These are phyloP conservation scores for Eustalomyia histrio DNA, from an alignment of 2,888 invertebrate genomes.

Conservation along the genomic window DNA sequence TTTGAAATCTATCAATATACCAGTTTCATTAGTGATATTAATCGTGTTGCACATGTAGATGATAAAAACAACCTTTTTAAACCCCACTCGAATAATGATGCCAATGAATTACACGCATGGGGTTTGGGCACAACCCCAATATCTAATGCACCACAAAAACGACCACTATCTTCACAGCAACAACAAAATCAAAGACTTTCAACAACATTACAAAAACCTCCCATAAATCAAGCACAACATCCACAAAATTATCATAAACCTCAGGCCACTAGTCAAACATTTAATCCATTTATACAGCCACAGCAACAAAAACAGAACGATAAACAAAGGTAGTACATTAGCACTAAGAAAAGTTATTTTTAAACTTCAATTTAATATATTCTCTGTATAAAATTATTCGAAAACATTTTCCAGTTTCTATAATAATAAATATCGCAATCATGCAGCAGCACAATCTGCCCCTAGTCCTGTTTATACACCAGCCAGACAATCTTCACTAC, in stretches of 20 bases:
- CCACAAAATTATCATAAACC: constrained; percentile 72
- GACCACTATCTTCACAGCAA: constrained; percentile 71
- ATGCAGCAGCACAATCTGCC: constrained; percentile 68
- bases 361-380: too few species aligned
- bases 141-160: constrained; percentile 41
- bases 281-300: constrained; percentile 75
- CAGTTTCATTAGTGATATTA: constrained; percentile 82
- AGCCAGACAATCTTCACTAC: constrained; percentile 61
- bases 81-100: constrained; percentile 80
- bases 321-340: constrained; percentile 72
- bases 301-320: constrained; percentile 64
- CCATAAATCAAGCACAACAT: constrained; percentile 67
- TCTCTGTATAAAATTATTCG: too few species aligned
- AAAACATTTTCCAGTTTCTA: constrained; percentile 39
- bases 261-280: constrained; percentile 77
- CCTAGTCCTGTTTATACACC: constrained; percentile 74
- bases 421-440: constrained; percentile 50
- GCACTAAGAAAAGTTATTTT: too few species aligned
- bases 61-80: constrained; percentile 79
- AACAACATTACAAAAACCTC: constrained; percentile 67
- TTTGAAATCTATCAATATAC: neutral
- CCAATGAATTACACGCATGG: constrained; percentile 84
- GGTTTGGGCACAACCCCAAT: constrained; percentile 80
- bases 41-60: constrained; percentile 82
- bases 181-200: constrained; percentile 70